phyloP scores from a whole-genome alignment of 2,113 vertebrate genomes.

The Elanus axillaris region DNA sequence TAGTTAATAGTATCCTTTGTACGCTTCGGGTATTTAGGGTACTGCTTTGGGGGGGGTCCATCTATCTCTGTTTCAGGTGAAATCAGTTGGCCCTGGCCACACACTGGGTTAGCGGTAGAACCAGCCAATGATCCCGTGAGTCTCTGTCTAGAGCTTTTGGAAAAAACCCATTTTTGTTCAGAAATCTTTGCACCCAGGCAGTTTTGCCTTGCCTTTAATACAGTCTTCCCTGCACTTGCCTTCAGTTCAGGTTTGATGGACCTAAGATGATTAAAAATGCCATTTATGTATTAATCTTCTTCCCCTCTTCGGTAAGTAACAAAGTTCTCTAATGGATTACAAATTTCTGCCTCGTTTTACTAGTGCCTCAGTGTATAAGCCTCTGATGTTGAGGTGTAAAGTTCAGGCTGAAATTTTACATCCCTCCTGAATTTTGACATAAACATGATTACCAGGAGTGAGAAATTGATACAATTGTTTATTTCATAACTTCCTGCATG shows the following conservation, averaged over 20 bases:
- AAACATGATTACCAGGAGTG: neutral
- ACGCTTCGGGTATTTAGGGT: neutral
- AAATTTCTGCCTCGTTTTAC: neutral
- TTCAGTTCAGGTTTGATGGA: neutral
- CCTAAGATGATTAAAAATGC: neutral
- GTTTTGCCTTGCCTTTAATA: neutral
- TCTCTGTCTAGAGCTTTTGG: neutral
- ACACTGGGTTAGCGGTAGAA: neutral
- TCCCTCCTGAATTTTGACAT: neutral
- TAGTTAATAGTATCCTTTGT: neutral
- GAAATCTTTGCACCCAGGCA: neutral
- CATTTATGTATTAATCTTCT: neutral
- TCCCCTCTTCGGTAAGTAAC: neutral
- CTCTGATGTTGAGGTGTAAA: neutral
- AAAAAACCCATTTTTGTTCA: fast-evolving
- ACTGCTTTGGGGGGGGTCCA: neutral
- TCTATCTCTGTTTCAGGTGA: neutral
- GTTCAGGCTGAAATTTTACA: neutral
- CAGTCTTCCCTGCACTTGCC: neutral
- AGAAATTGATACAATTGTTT: neutral
- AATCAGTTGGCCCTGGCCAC: neutral
- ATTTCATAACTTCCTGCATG: neutral
- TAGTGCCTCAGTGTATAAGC: neutral
- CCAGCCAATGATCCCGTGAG: neutral
- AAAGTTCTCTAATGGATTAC: neutral